phyloP scores from a whole-genome alignment of 2,797 vertebrate species.

The Anniella stebbinsi region DNA sequence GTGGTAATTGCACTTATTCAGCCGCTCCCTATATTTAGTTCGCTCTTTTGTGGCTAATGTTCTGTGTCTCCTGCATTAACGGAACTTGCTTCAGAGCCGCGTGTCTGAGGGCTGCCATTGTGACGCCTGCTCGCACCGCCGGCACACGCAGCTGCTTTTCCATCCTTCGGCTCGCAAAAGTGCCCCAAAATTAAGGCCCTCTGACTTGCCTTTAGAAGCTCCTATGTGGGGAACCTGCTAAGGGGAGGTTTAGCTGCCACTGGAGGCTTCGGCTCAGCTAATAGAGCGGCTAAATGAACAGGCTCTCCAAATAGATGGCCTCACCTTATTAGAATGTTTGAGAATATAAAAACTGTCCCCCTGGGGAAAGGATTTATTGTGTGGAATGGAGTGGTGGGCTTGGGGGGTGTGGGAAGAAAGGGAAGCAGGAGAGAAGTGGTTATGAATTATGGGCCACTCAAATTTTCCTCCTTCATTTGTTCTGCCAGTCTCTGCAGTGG shows the following conservation, averaged over 20 bases:
- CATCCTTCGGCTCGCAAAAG: conserved; percentile 28
- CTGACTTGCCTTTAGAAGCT: conserved; percentile 39
- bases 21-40: conserved; percentile 76
- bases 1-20: conserved; percentile 74
- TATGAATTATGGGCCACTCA: conserved; percentile 32
- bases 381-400: not conserved
- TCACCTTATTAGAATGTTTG: conserved; percentile 56
- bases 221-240: conserved; percentile 58
- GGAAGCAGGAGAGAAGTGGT: not conserved
- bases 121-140: conserved; percentile 55
- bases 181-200: conserved; percentile 35
- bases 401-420: not conserved
- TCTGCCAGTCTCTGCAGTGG: conserved; percentile 31
- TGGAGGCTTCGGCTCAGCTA: conserved; percentile 44
- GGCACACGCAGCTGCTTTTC: conserved; percentile 37
- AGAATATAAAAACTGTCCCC: conserved; percentile 49
- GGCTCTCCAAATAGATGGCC: conserved; percentile 46
- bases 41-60: conserved; percentile 70
- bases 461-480: conserved; percentile 29
- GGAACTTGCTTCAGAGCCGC: conserved; percentile 65
- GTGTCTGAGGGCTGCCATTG: conserved; percentile 59
- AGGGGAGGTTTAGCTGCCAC: conserved; percentile 45
- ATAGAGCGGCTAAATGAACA: conserved; percentile 27
- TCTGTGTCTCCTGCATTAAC: conserved; percentile 68
- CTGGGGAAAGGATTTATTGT: conserved; percentile 20